A percentile compares a stretch with the other conserved stretches of the same genome.
These are phyloP conservation scores for Frankliniella fusca DNA, from an alignment of 2,888 invertebrate genomes.

Conservation along the genomic window DNA sequence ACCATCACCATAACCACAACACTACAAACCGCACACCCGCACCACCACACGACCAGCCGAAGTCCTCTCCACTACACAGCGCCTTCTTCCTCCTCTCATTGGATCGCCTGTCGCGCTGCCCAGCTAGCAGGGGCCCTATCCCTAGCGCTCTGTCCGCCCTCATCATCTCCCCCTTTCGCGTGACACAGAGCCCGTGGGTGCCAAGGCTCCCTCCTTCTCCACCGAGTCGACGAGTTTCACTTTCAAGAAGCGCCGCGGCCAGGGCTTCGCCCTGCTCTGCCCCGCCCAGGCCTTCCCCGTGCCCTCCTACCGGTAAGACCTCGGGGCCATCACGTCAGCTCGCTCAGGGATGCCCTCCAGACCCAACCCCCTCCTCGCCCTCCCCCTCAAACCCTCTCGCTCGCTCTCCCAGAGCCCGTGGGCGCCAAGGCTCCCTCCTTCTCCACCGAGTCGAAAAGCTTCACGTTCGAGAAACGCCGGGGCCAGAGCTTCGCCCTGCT, in stretches of 20 bases:
- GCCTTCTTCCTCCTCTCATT: too few relatives aligned
- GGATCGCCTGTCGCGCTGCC: too few relatives aligned
- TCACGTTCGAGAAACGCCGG: conserved; percentile 38
- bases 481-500: conserved; percentile 47
- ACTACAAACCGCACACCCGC: too few relatives aligned
- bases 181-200: conserved; percentile 61
- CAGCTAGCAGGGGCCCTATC: too few relatives aligned
- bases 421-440: conserved; percentile 64
- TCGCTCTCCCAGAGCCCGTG: conserved; percentile 55
- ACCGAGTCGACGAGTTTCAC: conserved; percentile 59
- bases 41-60: too few relatives aligned
- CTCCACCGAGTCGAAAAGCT: conserved; percentile 54
- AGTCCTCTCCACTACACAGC: too few relatives aligned
- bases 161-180: background rate
- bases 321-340: too few relatives aligned
- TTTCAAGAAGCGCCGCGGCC: conserved; percentile 54
- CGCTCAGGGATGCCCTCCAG: background rate
- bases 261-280: conserved; percentile 54
- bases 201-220: conserved; percentile 63
- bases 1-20: too few relatives aligned
- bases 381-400: background rate
- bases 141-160: too few relatives aligned
- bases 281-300: conserved; percentile 49
- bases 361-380: background rate
- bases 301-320: conserved; percentile 46